These are phyloP conservation scores for Rhombomys opimus DNA, from an alignment of 2,113 vertebrate genomes.

Conservation along the genomic window DNA sequence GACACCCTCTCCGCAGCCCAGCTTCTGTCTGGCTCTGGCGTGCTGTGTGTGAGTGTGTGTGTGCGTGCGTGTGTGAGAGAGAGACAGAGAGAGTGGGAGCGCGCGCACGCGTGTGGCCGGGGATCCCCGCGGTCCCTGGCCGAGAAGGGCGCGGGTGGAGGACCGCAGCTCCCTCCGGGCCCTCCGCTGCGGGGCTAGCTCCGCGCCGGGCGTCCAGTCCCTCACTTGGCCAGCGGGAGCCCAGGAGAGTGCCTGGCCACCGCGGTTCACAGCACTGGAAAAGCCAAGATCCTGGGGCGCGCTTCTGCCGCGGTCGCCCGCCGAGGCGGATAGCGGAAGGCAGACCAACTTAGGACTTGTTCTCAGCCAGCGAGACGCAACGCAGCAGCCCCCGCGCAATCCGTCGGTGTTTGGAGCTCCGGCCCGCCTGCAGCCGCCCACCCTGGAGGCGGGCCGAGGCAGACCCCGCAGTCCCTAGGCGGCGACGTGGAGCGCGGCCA, in stretches of 20 bases:
- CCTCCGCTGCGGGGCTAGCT: slow-evolving; percentile 45
- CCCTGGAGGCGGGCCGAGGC: slow-evolving; percentile 63
- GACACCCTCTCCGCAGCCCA: slow-evolving; percentile 67
- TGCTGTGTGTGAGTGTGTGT: slow-evolving; percentile 40
- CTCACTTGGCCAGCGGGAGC: slow-evolving; percentile 51
- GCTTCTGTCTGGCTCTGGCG: slow-evolving; percentile 31
- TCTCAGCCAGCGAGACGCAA: slow-evolving; percentile 64
- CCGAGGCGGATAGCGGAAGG: slow-evolving; percentile 28
- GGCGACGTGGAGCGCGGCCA: slow-evolving; percentile 48
- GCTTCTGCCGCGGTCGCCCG: slow-evolving; percentile 65
- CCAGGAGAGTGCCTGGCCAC: slow-evolving; percentile 43
- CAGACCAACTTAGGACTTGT: slow-evolving; percentile 79
- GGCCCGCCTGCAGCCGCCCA: slow-evolving; percentile 25
- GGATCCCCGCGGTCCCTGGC: slow-evolving; percentile 79
- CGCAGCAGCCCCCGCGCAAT: slow-evolving; percentile 72
- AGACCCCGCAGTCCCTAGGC: slow-evolving; percentile 74
- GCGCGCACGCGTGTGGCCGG: slow-evolving; percentile 73
- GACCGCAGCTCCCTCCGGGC: slow-evolving; percentile 61
- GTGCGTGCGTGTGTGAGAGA: slow-evolving; percentile 50
- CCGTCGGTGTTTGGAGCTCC: slow-evolving; percentile 50
- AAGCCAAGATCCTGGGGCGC: slow-evolving; percentile 41
- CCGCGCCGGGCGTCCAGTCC: background rate
- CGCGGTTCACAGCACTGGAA: slow-evolving; percentile 35
- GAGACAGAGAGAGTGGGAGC: slow-evolving; percentile 10
- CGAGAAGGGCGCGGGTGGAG: slow-evolving; percentile 51